phyloP scores from a whole-genome alignment of 2,113 vertebrate genomes.

The Limanda limanda region DNA sequence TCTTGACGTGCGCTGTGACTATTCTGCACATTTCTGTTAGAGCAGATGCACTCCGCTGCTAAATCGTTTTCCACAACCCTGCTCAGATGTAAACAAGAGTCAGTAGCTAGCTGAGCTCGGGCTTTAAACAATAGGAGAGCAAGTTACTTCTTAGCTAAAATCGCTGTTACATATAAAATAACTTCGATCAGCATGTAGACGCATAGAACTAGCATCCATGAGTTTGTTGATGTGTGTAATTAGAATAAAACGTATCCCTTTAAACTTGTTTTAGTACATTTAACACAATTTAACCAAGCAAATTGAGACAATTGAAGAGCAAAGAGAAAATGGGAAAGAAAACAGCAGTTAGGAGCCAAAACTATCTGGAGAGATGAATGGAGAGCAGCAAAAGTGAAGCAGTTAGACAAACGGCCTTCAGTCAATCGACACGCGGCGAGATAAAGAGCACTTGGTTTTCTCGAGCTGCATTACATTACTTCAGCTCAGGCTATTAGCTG shows the following conservation, averaged over 20 bases:
- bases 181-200: neutral
- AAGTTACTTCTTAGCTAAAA: neutral
- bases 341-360: neutral
- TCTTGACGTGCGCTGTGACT: neutral
- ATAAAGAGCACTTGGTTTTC: slow-evolving; percentile 47
- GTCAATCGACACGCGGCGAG: slow-evolving; percentile 9
- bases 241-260: neutral
- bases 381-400: slow-evolving; percentile 5
- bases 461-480: slow-evolving; percentile 36
- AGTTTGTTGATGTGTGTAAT: neutral
- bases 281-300: neutral
- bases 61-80: neutral
- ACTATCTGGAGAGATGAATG: neutral
- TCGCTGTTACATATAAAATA: neutral
- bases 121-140: neutral
- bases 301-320: neutral
- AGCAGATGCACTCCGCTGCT: neutral
- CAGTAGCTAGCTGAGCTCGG: neutral
- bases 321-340: slow-evolving; percentile 7
- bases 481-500: slow-evolving; percentile 45
- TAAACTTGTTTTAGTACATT: neutral
- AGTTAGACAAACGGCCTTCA: slow-evolving; percentile 19
- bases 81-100: neutral
- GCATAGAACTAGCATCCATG: neutral
- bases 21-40: neutral